Conservation (phyloP, 2,113 vertebrate species). For the Gobius niger region DNA sequence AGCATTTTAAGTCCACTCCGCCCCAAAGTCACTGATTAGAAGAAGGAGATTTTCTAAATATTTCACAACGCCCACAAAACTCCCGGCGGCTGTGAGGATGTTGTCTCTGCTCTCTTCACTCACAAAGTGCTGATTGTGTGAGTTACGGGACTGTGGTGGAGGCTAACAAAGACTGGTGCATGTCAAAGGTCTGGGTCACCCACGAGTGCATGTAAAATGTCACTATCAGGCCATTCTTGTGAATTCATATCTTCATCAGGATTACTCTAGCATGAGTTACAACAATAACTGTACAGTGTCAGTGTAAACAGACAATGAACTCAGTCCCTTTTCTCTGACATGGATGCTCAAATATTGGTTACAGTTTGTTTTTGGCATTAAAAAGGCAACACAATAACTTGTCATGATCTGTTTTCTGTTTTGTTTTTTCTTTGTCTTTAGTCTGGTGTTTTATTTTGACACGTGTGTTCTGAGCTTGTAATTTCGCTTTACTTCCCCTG, state of each 20-base stretch:
- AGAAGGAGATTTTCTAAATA: constrained; percentile 71
- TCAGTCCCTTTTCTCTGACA: neutral
- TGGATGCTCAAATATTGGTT: too few species aligned
- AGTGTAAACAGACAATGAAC: neutral
- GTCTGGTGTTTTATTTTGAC: too few species aligned
- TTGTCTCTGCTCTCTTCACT: constrained; percentile 30
- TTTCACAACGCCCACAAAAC: constrained; percentile 67
- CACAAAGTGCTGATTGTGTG: constrained; percentile 62
- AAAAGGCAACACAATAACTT: too few species aligned
- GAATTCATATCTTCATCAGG: constrained; percentile 44
- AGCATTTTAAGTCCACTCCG: constrained; percentile 67
- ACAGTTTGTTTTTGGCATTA: too few species aligned
- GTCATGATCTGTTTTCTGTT: too few species aligned
- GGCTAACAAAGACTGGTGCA: constrained; percentile 11
- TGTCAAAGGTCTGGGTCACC: constrained; percentile 32
- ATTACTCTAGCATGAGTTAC: constrained; percentile 13
- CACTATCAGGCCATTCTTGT: constrained; percentile 32
- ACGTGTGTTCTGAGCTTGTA: too few species aligned
- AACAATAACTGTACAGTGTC: constrained; percentile 6
- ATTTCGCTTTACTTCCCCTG: too few species aligned
- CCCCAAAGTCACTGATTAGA: constrained; percentile 53
- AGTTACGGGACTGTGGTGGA: constrained; percentile 29
- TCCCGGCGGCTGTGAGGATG: constrained; percentile 34
- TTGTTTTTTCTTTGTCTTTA: too few species aligned
- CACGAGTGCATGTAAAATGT: constrained; percentile 24